phyloP scores from a whole-genome alignment of 2,113 vertebrate species.

The Numida meleagris region DNA sequence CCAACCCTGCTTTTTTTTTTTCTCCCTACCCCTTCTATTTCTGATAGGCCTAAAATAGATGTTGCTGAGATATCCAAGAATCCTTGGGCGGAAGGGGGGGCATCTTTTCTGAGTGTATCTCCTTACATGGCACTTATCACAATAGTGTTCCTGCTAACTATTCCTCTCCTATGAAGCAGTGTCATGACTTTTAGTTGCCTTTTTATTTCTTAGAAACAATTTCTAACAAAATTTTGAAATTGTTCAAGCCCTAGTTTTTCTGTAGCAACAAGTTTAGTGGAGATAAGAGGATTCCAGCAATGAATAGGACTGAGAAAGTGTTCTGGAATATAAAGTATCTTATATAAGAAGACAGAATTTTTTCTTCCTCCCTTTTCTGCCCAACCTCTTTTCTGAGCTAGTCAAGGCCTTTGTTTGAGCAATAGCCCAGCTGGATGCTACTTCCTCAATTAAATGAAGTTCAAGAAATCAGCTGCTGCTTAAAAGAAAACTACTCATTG shows the following conservation, averaged over 20 bases:
- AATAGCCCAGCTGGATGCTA: constrained; percentile 57
- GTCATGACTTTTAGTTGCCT: neutral
- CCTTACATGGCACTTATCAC: constrained; percentile 34
- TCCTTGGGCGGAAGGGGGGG: rapidly evolving
- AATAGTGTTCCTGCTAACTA: neutral
- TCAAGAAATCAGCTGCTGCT: constrained; percentile 72
- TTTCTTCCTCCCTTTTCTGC: constrained; percentile 18
- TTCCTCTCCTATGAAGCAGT: neutral
- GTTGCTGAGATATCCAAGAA: neutral
- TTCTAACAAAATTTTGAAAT: neutral
- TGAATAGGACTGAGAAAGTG: neutral
- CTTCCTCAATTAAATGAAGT: constrained; percentile 74
- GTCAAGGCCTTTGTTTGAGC: constrained; percentile 57
- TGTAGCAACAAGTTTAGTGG: neutral
- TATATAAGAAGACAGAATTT: neutral
- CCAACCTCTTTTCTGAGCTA: constrained; percentile 4
- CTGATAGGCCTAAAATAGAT: constrained; percentile 14
- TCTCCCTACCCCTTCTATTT: neutral
- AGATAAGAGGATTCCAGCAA: neutral
- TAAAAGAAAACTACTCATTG: constrained; percentile 70
- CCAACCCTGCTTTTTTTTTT: neutral
- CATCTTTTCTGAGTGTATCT: neutral
- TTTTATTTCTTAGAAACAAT: constrained; percentile 1
- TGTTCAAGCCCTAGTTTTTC: neutral
- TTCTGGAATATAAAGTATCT: constrained; percentile 11